Conservation (phyloP, 2,113 vertebrate species). For the Vicugna pacos region DNA sequence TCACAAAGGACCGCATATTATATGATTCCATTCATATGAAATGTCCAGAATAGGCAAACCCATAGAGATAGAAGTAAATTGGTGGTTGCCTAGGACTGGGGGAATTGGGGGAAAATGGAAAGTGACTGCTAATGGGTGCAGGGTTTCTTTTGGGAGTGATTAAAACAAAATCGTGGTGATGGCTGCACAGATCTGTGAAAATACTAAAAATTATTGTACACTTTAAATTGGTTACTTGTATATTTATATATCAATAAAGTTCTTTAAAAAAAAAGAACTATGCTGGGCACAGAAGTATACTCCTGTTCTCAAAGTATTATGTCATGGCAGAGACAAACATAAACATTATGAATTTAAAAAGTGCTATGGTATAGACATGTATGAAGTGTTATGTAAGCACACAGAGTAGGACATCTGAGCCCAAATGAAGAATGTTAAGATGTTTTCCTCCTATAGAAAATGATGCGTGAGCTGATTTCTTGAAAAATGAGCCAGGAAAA, state of each 20-base stretch:
- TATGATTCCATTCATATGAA: background rate
- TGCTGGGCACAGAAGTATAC: background rate
- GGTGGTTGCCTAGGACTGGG: background rate
- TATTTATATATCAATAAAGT: constrained; percentile 8
- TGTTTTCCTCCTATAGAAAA: background rate
- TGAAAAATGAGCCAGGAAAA: background rate
- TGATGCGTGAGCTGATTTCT: constrained; percentile 35
- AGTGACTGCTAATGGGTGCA: background rate
- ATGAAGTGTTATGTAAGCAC: background rate
- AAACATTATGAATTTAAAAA: constrained; percentile 42
- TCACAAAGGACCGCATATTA: background rate
- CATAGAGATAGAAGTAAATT: background rate
- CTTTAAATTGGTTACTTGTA: constrained; percentile 4
- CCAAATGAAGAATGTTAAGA: background rate
- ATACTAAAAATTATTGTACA: background rate
- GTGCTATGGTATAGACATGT: background rate
- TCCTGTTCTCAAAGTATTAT: background rate
- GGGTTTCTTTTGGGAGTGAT: background rate
- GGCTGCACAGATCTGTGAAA: background rate
- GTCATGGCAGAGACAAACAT: background rate
- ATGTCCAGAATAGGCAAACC: constrained; percentile 16
- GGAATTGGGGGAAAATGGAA: background rate
- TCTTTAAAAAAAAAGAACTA: background rate
- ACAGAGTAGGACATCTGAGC: background rate
- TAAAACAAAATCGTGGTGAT: constrained; percentile 1